These are phyloP conservation scores for Heterotilapia buettikoferi DNA, from an alignment of 2,113 vertebrate genomes.

Conservation along the genomic window DNA sequence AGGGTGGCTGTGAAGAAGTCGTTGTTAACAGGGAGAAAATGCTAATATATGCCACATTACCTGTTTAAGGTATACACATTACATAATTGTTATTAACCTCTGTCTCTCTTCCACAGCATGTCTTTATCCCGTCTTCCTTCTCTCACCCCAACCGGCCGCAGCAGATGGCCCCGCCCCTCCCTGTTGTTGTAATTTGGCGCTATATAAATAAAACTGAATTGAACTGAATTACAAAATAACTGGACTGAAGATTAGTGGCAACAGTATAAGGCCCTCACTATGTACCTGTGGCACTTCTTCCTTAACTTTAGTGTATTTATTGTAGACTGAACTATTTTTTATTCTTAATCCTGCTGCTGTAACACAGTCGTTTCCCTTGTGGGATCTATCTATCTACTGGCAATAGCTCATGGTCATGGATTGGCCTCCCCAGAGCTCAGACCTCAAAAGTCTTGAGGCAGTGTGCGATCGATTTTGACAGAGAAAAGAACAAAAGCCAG, in stretches of 20 bases:
- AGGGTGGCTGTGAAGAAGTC: neutral
- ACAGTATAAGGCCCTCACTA: neutral
- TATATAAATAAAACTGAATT: neutral
- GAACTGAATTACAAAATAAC: neutral
- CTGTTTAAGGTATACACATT: neutral
- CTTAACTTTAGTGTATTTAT: neutral
- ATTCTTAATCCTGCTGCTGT: neutral
- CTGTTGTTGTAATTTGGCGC: neutral
- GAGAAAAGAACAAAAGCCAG: neutral
- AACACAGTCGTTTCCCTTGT: neutral
- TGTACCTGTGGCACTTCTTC: neutral
- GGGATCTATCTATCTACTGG: neutral
- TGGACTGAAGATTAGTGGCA: neutral
- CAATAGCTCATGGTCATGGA: neutral
- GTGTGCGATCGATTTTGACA: neutral
- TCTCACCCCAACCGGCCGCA: rapidly evolving
- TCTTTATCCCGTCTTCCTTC: neutral
- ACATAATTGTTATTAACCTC: rapidly evolving
- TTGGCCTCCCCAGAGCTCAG: neutral
- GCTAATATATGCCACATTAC: neutral
- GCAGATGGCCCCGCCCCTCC: neutral
- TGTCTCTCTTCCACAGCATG: neutral
- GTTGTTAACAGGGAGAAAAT: neutral
- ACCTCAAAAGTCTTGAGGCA: neutral
- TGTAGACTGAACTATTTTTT: neutral